phyloP scores from a whole-genome alignment of 2,113 vertebrate genomes.

The Turdus rufiventris region DNA sequence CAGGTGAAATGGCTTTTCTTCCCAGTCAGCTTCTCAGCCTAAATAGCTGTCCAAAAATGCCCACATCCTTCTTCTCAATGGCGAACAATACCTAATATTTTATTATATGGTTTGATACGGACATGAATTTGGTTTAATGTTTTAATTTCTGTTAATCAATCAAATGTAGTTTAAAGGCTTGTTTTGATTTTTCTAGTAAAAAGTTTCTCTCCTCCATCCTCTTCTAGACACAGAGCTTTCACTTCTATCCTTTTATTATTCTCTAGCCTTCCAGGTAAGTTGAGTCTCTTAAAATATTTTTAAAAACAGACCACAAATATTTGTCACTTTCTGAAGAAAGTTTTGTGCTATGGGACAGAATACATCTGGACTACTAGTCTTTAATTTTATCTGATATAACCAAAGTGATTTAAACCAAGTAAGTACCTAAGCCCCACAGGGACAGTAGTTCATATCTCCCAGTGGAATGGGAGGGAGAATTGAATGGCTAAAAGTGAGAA shows the following conservation, averaged over 20 bases:
- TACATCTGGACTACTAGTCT: not conserved
- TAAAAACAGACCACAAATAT: not conserved
- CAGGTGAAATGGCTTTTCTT: not conserved
- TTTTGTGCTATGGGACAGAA: not conserved
- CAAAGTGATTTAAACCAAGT: not conserved
- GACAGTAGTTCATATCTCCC: rapidly evolving
- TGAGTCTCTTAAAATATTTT: not conserved
- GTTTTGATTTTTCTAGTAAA: not conserved
- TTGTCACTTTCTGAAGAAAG: not conserved
- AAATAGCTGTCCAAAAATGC: not conserved
- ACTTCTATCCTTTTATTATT: not conserved
- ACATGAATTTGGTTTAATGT: not conserved
- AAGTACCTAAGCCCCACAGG: not conserved
- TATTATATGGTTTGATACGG: not conserved
- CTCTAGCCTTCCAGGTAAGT: not conserved
- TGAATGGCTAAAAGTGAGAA: not conserved
- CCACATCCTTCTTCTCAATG: not conserved
- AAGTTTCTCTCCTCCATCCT: not conserved
- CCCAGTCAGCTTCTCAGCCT: not conserved
- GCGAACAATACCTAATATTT: not conserved
- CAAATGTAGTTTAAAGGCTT: not conserved
- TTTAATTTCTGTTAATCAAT: not conserved
- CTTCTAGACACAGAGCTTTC: not conserved
- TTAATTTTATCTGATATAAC: not conserved
- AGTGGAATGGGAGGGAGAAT: not conserved